These are phyloP conservation scores for Pseudomyrmex concolor DNA, from an alignment of 1,140 invertebrate species.

Conservation along the genomic window DNA sequence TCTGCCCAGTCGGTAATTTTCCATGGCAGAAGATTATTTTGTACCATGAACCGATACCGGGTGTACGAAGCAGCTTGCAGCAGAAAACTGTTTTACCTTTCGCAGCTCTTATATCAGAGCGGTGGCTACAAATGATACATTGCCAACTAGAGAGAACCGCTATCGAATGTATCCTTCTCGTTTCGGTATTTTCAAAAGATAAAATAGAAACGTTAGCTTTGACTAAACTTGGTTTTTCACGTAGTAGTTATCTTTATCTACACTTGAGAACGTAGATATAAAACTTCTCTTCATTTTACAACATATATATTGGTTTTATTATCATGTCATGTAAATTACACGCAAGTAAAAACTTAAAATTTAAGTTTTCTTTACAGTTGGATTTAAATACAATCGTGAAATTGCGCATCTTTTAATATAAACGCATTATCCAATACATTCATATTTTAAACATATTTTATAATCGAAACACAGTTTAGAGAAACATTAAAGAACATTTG, in stretches of 20 bases:
- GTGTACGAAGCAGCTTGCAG: background rate
- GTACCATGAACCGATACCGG: background rate
- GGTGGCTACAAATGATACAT: background rate
- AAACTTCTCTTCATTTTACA: background rate
- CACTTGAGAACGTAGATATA: background rate
- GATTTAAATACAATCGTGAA: background rate
- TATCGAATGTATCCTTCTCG: background rate
- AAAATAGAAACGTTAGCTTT: background rate
- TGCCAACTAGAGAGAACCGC: background rate
- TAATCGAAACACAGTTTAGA: background rate
- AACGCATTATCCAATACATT: background rate
- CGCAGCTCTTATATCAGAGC: background rate
- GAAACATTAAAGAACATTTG: background rate
- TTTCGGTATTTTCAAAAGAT: conserved; percentile 8
- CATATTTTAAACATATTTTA: no score
- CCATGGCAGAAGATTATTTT: background rate
- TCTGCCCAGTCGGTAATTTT: conserved; percentile 17
- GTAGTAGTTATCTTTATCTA: background rate
- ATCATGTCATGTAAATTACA: background rate
- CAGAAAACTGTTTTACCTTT: conserved; percentile 33
- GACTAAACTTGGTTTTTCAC: background rate
- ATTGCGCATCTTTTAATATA: background rate
- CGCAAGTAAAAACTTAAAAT: background rate
- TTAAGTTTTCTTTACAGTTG: background rate
- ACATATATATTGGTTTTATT: background rate